Percentiles rank a stretch among this genome's conserved stretches.
phyloP scores from a whole-genome alignment of 2,113 vertebrate species.

The Rhipidura dahli region DNA sequence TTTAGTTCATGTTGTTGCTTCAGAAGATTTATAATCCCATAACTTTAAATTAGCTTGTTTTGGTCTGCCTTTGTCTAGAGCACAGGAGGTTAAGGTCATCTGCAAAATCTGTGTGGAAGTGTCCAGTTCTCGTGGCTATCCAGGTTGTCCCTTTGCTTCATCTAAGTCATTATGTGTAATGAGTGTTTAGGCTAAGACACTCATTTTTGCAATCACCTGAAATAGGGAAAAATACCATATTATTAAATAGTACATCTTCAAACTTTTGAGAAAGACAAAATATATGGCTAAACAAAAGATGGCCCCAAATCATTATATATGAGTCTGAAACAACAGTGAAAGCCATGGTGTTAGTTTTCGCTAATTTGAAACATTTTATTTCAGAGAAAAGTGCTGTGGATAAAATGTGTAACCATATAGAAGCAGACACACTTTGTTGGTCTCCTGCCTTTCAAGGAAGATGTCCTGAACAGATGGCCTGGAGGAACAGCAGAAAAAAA shows the following conservation, averaged over 20 bases:
- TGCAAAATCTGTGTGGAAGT: not conserved
- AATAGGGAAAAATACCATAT: not conserved
- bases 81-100: not conserved
- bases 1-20: not conserved
- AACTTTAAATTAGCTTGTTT: not conserved
- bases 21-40: not conserved
- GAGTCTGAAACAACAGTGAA: not conserved
- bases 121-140: rapidly evolving
- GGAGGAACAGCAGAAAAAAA: not conserved
- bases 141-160: not conserved
- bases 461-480: not conserved
- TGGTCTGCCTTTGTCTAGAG: not conserved
- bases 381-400: not conserved
- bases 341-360: rapidly evolving
- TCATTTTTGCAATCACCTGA: not conserved
- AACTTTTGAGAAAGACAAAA: not conserved
- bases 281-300: not conserved
- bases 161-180: not conserved
- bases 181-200: not conserved
- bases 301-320: not conserved
- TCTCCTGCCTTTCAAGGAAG: not conserved
- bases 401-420: not conserved
- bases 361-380: not conserved
- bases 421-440: not conserved
- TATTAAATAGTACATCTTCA: not conserved